Conservation (phyloP, 2,797 vertebrate species). For the Ctenopoma kingsleyae region DNA sequence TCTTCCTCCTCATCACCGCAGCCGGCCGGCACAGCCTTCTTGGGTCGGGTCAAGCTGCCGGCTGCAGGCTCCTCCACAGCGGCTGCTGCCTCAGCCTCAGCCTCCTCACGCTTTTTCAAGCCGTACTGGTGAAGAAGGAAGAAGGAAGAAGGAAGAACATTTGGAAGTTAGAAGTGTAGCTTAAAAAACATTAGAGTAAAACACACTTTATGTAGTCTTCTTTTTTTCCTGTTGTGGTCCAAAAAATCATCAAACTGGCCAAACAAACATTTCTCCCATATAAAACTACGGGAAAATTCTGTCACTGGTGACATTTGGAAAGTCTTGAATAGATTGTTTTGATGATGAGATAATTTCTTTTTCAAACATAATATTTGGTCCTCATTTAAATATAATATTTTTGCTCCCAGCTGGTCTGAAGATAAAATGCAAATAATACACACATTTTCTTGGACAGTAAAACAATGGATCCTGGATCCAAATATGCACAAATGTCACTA, state of each 20-base stretch:
- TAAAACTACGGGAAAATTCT: too few relatives aligned
- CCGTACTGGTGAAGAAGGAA: too few relatives aligned
- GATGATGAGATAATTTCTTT: too few relatives aligned
- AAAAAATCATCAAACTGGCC: too few relatives aligned
- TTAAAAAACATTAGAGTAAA: background rate
- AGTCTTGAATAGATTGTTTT: background rate
- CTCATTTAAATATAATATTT: too few relatives aligned
- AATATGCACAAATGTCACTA: too few relatives aligned
- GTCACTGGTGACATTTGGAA: background rate
- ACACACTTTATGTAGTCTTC: background rate
- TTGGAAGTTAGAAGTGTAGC: background rate
- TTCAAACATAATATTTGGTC: too few relatives aligned
- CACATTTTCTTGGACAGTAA: too few relatives aligned
- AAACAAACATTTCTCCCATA: too few relatives aligned
- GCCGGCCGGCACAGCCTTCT: conserved; percentile 94
- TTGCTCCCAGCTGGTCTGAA: too few relatives aligned
- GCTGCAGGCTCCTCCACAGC: conserved; percentile 91
- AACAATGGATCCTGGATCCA: too few relatives aligned
- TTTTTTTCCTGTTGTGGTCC: background rate
- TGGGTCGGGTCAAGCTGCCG: conserved; percentile 95
- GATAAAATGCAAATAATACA: too few relatives aligned
- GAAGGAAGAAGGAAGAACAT: background rate
- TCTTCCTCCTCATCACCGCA: conserved; percentile 95
- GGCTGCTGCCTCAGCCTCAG: conserved; percentile 92
- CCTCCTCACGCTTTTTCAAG: conserved; percentile 96